phyloP scores from a whole-genome alignment of 2,888 invertebrate genomes.

The Antitype chi region DNA sequence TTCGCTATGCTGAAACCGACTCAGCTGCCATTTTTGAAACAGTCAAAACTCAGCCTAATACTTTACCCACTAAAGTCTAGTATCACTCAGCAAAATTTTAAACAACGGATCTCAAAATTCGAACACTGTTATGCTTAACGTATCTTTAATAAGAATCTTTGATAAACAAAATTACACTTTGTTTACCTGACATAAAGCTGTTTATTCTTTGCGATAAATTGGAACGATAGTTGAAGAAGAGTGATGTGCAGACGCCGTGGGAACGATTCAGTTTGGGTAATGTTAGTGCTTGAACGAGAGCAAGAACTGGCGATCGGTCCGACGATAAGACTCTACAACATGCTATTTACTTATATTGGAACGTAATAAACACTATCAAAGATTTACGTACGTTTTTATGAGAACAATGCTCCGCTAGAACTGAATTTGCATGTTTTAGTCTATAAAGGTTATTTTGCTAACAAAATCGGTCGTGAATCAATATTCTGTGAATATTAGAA shows the following conservation, averaged over 20 bases:
- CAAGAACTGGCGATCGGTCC: conserved; percentile 80
- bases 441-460: conserved; percentile 37
- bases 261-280: conserved; percentile 85
- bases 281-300: conserved; percentile 77
- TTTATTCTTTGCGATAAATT: conserved; percentile 61
- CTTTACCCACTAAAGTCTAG: rapidly evolving
- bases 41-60: conserved; percentile 28
- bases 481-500: conserved; percentile 13
- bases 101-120: conserved; percentile 73
- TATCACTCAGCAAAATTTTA: conserved; percentile 12
- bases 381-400: conserved; percentile 64
- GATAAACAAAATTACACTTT: conserved; percentile 63
- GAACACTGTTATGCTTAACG: conserved; percentile 75
- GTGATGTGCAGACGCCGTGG: conserved; percentile 86
- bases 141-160: conserved; percentile 70
- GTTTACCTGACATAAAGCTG: conserved; percentile 59
- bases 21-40: conserved; percentile 51
- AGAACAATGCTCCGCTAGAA: conserved; percentile 60
- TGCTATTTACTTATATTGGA: conserved; percentile 74
- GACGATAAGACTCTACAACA: conserved; percentile 76
- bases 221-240: conserved; percentile 73
- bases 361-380: conserved; percentile 69
- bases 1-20: conserved; percentile 75
- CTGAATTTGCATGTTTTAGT: conserved; percentile 57
- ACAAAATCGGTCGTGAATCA: background rate